Conservation (phyloP, 2,888 invertebrate species). For the Volucella inanis region DNA sequence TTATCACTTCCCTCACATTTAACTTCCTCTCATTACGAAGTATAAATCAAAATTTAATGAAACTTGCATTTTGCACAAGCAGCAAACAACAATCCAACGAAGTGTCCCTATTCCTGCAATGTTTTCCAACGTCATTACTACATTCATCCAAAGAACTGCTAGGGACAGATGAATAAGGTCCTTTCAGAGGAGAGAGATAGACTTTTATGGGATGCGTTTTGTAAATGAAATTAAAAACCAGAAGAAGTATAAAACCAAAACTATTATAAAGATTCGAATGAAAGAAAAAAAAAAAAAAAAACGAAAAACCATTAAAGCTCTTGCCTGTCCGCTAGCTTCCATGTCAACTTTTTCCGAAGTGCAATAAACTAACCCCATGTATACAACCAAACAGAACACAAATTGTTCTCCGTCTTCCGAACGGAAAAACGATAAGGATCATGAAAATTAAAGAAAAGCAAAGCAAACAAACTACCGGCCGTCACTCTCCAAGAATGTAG, state of each 20-base stretch:
- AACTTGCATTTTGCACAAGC: not conserved
- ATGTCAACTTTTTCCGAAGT: slow-evolving; percentile 22
- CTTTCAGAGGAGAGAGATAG: not conserved
- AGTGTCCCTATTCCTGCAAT: not conserved
- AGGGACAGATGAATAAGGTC: slow-evolving; percentile 6
- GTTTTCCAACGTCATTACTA: not conserved
- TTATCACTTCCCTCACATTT: not conserved
- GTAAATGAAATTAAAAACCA: slow-evolving; percentile 33
- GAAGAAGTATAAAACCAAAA: not conserved
- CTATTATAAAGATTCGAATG: slow-evolving; percentile 12
- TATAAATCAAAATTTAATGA: slow-evolving; percentile 27
- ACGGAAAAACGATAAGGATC: slow-evolving; percentile 26
- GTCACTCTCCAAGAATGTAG: slow-evolving; percentile 9
- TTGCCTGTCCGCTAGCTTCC: slow-evolving; percentile 34
- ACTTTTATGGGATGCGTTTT: slow-evolving; percentile 14
- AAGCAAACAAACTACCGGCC: not conserved
- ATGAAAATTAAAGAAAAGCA: slow-evolving; percentile 8
- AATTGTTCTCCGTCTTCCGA: slow-evolving; percentile 4
- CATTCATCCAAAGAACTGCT: slow-evolving; percentile 6
- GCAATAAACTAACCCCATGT: not conserved
- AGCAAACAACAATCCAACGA: slow-evolving; percentile 3
- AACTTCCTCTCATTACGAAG: not conserved
- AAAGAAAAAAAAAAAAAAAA: slow-evolving; percentile 7
- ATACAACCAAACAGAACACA: not conserved
- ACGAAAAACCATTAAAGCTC: slow-evolving; percentile 31